Evolutionary conservation across 2,797 vertebrate species (phyloP).

Genomic region (Botia kubotai): DNA sequence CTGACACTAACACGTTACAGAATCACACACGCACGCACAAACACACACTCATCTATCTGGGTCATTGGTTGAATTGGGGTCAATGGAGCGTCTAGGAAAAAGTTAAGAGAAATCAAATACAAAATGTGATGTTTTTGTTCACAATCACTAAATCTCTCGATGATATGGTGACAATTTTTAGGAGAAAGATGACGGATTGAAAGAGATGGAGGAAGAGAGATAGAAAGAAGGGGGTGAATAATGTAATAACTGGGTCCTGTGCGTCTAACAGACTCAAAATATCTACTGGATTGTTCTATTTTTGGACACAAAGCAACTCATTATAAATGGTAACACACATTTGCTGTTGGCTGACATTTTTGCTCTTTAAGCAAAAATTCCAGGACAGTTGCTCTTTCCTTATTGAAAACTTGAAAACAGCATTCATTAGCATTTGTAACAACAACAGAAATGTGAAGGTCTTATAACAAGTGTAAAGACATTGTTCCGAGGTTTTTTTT

Average conservation of each 20-base stretch:
- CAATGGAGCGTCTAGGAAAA: not conserved
- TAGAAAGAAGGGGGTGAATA: not conserved
- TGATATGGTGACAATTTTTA: not conserved
- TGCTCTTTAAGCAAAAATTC: conserved; percentile 8
- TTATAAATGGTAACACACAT: conserved; percentile 7
- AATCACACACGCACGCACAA: not conserved
- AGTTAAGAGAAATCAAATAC: conserved; percentile 3
- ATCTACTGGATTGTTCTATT: conserved; percentile 2
- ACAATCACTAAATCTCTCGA: not conserved
- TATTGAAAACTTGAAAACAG: not conserved
- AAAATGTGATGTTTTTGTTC: conserved; percentile 11
- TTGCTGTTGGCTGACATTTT: not conserved
- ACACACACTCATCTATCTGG: not conserved
- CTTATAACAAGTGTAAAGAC: too few species aligned
- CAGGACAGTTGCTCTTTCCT: not conserved
- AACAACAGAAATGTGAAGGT: too few species aligned
- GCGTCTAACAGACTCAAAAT: not conserved
- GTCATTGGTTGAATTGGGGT: conserved; percentile 5
- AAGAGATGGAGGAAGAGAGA: not conserved
- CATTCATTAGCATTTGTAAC: too few species aligned
- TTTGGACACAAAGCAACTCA: conserved; percentile 11
- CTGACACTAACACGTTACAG: not conserved
- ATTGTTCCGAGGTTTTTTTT: too few species aligned
- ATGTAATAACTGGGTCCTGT: not conserved
- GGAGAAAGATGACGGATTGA: conserved; percentile 2